Base-by-base conservation (phyloP, 2,888 invertebrate genomes). In the Drosophila borborema region DNA sequence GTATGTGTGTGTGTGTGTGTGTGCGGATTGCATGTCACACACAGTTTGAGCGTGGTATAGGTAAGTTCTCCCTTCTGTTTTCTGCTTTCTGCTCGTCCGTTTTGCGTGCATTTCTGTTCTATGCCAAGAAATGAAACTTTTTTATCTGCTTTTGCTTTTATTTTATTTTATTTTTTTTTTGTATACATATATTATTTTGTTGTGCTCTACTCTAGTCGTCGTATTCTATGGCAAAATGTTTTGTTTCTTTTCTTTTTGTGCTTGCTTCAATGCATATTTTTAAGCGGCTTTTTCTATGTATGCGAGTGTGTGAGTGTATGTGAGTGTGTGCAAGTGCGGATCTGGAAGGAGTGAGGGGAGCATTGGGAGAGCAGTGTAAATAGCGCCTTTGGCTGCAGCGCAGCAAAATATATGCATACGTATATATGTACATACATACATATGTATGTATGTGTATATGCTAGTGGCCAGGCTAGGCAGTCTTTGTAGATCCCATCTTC, bases 31-130 rank as follows among this genome's bases (percentile, higher is more conserved):
- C 82, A 89, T 80, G 84, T 83, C 86, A 64, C 89, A 83, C 86
- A 83, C 72, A 58, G 56, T 87, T 87, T 74, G 49, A 73, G 70
- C 77, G 89, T 90, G 87, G 87, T 80, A 77, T 90, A 90, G 90
- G 90, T 87, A 89, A 87, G 90, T 87, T 87, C 85, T 90, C 82
- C 82, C 83, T 86, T 81, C 72, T 77, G 72, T 63, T 74, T 74
- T 73, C 62, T 70, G 62, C 51, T 64, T 68, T 67, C 53, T 59
- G 60, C 45, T 70, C 63, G 66, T 71, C 60, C 56, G 72, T 61
- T 83, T 74, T 74, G 77, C 67, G 61, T 82, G 82, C 84, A 80
- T 82, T 77, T 80, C 74, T 84, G 90, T 81, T 81, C 89, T 84
- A 83, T 72, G 76, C 67, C 62, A 81, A 84, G 84, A 81, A 87